Conservation (phyloP, 2,888 invertebrate genomes). For the Thymelicus lineola region DNA sequence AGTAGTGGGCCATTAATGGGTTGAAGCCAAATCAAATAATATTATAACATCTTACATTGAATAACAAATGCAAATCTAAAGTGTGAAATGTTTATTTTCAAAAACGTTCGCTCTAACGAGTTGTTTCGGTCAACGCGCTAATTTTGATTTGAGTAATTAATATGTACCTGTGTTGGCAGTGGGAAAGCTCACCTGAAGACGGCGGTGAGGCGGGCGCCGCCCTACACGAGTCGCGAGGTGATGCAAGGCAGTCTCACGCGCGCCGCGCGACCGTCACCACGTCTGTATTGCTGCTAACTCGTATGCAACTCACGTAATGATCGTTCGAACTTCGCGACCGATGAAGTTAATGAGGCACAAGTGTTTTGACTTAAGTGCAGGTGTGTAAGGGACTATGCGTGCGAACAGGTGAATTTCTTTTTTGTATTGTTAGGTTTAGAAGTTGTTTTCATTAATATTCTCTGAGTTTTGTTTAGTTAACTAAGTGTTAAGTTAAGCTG, state of each 20-base stretch:
- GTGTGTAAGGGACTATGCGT: slow-evolving; percentile 1
- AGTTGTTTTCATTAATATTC: too few relatives aligned
- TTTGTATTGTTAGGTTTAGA: too few relatives aligned
- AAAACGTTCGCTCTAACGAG: slow-evolving; percentile 60
- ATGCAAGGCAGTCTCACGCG: slow-evolving; percentile 64
- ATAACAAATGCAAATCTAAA: not conserved
- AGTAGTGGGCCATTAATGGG: too few relatives aligned
- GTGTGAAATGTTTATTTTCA: slow-evolving; percentile 53
- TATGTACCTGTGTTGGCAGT: slow-evolving; percentile 50
- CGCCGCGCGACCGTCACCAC: slow-evolving; percentile 53
- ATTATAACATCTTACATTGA: too few relatives aligned
- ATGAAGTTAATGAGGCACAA: not conserved
- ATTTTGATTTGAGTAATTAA: slow-evolving; percentile 78
- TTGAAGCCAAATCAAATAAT: too few relatives aligned
- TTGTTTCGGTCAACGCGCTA: slow-evolving; percentile 64
- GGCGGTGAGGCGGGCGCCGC: slow-evolving; percentile 51
- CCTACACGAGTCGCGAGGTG: slow-evolving; percentile 42
- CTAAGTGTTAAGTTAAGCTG: slow-evolving; percentile 24
- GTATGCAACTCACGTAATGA: slow-evolving; percentile 52
- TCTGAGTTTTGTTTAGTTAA: not conserved
- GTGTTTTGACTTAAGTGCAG: not conserved
- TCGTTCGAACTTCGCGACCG: slow-evolving; percentile 47
- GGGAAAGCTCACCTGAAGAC: slow-evolving; percentile 53
- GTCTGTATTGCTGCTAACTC: slow-evolving; percentile 42
- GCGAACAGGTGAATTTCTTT: too few relatives aligned